phyloP scores from a whole-genome alignment of 2,797 vertebrate genomes.

The Gorsachius magnificus region DNA sequence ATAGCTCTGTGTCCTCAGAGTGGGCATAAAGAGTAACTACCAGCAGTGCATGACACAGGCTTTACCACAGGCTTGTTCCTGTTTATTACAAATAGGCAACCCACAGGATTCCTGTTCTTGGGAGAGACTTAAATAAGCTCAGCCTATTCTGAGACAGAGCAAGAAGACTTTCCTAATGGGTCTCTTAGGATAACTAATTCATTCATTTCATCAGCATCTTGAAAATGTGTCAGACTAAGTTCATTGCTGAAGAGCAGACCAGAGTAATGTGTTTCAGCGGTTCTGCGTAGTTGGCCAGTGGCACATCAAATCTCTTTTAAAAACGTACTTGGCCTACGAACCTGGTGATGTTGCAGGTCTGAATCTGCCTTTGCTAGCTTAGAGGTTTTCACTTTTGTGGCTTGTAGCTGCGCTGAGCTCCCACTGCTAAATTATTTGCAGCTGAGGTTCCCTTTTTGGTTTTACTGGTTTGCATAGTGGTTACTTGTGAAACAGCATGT shows the following conservation, averaged over 20 bases:
- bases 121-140: not conserved
- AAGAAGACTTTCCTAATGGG: not conserved
- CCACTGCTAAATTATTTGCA: not conserved
- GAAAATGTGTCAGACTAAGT: not conserved
- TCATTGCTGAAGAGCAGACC: not conserved
- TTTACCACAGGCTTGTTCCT: not conserved
- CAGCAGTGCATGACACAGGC: not conserved
- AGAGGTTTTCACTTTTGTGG: not conserved
- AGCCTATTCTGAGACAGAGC: not conserved
- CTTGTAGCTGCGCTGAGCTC: fast-evolving
- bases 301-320: not conserved
- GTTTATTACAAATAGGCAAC: not conserved
- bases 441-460: not conserved
- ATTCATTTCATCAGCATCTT: not conserved
- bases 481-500: not conserved
- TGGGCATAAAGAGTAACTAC: not conserved
- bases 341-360: not conserved
- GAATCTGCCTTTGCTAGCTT: not conserved
- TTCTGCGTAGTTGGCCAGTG: not conserved
- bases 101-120: not conserved
- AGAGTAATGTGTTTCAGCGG: not conserved
- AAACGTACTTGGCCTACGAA: not conserved
- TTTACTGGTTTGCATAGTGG: not conserved
- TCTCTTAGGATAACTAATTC: not conserved
- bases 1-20: not conserved